Conservation (phyloP, 2,888 invertebrate genomes). For the Phalera bucephala region DNA sequence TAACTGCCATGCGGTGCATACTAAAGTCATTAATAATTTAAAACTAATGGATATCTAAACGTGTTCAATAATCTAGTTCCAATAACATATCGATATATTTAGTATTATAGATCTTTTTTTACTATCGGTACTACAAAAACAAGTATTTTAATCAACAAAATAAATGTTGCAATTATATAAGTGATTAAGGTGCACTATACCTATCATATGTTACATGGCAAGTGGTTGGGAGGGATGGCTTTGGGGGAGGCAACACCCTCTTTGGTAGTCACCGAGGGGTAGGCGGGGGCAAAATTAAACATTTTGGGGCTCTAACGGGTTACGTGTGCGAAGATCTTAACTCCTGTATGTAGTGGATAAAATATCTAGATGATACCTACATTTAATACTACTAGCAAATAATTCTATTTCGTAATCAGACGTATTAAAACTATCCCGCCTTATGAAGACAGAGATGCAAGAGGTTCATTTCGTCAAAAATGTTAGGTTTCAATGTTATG, state of each 20-base stretch:
- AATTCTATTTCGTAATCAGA: too few species aligned
- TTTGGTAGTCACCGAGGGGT: conserved; percentile 36
- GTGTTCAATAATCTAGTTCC: too few species aligned
- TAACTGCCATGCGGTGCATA: too few species aligned
- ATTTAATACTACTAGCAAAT: too few species aligned
- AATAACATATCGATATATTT: too few species aligned
- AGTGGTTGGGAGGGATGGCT: conserved; percentile 53
- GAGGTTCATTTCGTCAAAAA: too few species aligned
- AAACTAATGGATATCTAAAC: too few species aligned
- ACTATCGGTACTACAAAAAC: conserved; percentile 50
- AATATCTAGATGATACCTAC: conserved; percentile 39
- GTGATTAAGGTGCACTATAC: conserved; percentile 79
- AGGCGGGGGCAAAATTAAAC: conserved; percentile 74
- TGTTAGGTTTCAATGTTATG: too few species aligned
- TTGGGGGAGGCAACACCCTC: conserved; percentile 34
- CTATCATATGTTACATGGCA: conserved; percentile 72
- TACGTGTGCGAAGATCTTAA: conserved; percentile 70
- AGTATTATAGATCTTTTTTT: too few species aligned
- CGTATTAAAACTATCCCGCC: too few species aligned
- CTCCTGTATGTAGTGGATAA: conserved; percentile 35
- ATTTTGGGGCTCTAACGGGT: conserved; percentile 75
- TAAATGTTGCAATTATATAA: conserved; percentile 80
- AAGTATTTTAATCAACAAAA: conserved; percentile 80
- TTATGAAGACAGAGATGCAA: too few species aligned
- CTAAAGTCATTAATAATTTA: too few species aligned